These are phyloP conservation scores for Pegoplata infirma DNA, from an alignment of 2,888 invertebrate genomes.

Conservation along the genomic window DNA sequence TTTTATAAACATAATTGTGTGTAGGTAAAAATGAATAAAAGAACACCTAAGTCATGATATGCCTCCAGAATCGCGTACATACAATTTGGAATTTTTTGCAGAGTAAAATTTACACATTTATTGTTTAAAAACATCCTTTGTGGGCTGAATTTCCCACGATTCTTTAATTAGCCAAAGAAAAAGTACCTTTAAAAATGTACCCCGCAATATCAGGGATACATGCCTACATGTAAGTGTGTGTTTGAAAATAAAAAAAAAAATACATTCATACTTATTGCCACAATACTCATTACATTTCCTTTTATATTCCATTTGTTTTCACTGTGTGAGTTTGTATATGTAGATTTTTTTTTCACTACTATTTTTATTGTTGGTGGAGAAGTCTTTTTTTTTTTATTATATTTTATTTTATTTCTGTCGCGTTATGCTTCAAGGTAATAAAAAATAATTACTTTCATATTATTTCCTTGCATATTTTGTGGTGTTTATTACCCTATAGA, in stretches of 20 bases:
- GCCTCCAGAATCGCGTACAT: too few relatives aligned
- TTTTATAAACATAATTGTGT: not conserved
- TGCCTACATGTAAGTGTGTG: not conserved
- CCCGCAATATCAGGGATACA: too few relatives aligned
- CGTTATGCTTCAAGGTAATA: slow-evolving; percentile 43
- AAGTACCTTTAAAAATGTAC: too few relatives aligned
- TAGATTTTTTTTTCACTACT: not conserved
- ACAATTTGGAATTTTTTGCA: too few relatives aligned
- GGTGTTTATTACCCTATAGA: slow-evolving; percentile 37
- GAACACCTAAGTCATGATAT: too few relatives aligned
- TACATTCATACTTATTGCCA: slow-evolving; percentile 32
- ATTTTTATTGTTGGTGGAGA: not conserved
- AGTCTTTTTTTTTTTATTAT: not conserved
- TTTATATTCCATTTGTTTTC: slow-evolving; percentile 10
- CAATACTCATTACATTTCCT: slow-evolving; percentile 43
- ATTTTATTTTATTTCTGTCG: slow-evolving; percentile 26
- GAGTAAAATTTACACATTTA: too few relatives aligned
- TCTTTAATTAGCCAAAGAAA: too few relatives aligned
- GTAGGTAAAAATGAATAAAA: not conserved
- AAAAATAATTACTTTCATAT: slow-evolving; percentile 48
- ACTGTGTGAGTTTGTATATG: not conserved
- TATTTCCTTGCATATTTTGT: slow-evolving; percentile 40
- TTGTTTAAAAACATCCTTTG: too few relatives aligned
- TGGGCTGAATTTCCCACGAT: too few relatives aligned
- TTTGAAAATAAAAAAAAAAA: not conserved